Conservation (phyloP, 2,888 invertebrate species). For the Synanthedon tipuliformis region DNA sequence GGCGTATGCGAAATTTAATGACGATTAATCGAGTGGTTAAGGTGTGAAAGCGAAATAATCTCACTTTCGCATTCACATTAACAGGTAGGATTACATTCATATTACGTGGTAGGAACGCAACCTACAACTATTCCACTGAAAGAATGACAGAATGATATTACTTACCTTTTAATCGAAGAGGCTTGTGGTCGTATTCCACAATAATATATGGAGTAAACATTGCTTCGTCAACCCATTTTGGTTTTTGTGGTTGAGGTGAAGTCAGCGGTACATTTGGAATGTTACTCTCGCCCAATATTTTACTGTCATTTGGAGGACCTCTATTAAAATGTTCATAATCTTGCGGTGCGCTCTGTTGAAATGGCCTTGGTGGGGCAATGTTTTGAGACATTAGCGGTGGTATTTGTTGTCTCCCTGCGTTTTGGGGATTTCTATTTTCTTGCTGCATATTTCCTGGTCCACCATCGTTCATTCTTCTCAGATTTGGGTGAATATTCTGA, state of each 20-base stretch:
- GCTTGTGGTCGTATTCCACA: conserved; percentile 79
- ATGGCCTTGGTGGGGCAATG: too few species aligned
- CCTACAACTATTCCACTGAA: background rate
- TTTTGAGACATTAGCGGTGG: conserved; percentile 2
- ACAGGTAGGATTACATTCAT: too few species aligned
- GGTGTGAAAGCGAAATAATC: too few species aligned
- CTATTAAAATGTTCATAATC: conserved; percentile 11
- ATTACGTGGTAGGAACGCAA: too few species aligned
- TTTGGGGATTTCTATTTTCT: conserved; percentile 26
- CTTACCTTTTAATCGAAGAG: conserved; percentile 67
- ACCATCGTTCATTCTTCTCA: conserved; percentile 7
- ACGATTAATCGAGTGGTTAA: too few species aligned
- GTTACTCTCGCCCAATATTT: background rate
- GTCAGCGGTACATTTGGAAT: conserved; percentile 3
- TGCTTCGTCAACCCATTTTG: conserved; percentile 54
- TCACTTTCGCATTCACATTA: too few species aligned
- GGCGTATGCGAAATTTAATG: too few species aligned
- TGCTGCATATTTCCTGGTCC: conserved; percentile 14
- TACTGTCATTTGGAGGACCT: conserved; percentile 12
- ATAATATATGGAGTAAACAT: conserved; percentile 70
- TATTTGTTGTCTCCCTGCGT: conserved; percentile 10
- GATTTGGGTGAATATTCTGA: background rate
- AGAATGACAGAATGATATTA: conserved; percentile 4
- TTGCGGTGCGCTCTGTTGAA: too few species aligned
- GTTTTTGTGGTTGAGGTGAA: conserved; percentile 15